Conservation (phyloP, 2,797 vertebrate genomes). For the Borostomias antarcticus region DNA sequence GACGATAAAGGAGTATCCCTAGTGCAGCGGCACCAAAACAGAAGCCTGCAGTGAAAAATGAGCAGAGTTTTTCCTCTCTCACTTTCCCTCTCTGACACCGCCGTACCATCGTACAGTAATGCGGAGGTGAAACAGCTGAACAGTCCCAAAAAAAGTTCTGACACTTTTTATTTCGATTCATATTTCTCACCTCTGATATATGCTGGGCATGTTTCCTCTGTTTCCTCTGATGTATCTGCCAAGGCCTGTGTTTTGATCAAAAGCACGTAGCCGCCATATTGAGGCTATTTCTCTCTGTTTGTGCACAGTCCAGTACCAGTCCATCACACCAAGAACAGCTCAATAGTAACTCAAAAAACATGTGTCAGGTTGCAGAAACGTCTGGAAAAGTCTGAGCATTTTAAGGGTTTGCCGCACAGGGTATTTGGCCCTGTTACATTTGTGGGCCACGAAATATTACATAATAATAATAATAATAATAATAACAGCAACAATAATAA, state of each 20-base stretch:
- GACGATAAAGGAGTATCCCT: constrained; percentile 53
- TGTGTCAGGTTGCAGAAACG: not conserved
- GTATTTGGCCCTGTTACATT: no score
- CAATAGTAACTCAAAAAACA: not conserved
- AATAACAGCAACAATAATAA: no score
- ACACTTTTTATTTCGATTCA: constrained; percentile 25
- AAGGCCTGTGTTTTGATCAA: not conserved
- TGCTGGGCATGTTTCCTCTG: not conserved
- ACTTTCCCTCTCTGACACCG: not conserved
- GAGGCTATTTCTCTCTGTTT: no score
- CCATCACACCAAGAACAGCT: not conserved
- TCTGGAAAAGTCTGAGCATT: no score
- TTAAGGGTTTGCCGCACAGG: no score
- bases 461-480: no score
- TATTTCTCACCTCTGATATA: not conserved
- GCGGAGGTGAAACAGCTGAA: constrained; percentile 34
- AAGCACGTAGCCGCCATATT: not conserved
- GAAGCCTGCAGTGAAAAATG: constrained; percentile 51
- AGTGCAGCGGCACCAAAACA: constrained; percentile 49
- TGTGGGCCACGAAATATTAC: no score
- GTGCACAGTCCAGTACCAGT: no score
- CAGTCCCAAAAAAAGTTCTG: constrained; percentile 10
- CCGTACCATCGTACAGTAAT: not conserved
- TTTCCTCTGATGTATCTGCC: not conserved
- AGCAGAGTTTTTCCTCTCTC: constrained; percentile 33